phyloP scores from a whole-genome alignment of 2,888 invertebrate species.

The Drosophila infuscata region DNA sequence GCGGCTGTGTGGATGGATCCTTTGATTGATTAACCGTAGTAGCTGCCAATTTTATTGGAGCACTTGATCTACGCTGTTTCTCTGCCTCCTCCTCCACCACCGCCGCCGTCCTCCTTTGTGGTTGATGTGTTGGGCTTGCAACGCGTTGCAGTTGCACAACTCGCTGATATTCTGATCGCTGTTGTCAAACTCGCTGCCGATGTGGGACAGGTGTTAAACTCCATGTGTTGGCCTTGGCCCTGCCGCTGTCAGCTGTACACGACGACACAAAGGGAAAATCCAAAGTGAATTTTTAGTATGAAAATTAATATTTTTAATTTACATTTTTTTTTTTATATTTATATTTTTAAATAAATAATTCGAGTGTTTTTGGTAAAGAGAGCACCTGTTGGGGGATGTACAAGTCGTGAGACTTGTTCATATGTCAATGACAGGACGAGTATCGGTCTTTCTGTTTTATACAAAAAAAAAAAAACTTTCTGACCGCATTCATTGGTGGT shows the following conservation, averaged over 20 bases:
- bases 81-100: slow-evolving; percentile 13
- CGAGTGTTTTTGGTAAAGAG: slow-evolving; percentile 18
- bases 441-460: background rate
- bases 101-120: slow-evolving; percentile 10
- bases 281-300: slow-evolving; percentile 14
- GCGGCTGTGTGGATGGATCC: background rate
- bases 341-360: slow-evolving; percentile 32
- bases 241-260: slow-evolving; percentile 55
- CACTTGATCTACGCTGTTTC: slow-evolving; percentile 40
- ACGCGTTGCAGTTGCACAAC: background rate
- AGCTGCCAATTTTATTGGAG: slow-evolving; percentile 32
- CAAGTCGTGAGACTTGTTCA: slow-evolving; percentile 27
- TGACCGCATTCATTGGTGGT: slow-evolving; percentile 1
- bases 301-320: slow-evolving; percentile 34
- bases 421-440: background rate
- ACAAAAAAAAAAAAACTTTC: slow-evolving; percentile 3
- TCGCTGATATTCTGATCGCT: slow-evolving; percentile 9
- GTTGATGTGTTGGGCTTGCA: slow-evolving; percentile 1
- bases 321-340: background rate
- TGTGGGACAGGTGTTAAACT: slow-evolving; percentile 49
- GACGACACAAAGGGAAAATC: background rate
- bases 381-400: slow-evolving; percentile 28
- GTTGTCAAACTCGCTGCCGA: slow-evolving; percentile 21
- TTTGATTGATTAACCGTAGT: background rate
- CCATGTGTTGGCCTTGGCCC: slow-evolving; percentile 74